These are phyloP conservation scores for Plebejus argus DNA, from an alignment of 2,888 invertebrate species.

Conservation along the genomic window DNA sequence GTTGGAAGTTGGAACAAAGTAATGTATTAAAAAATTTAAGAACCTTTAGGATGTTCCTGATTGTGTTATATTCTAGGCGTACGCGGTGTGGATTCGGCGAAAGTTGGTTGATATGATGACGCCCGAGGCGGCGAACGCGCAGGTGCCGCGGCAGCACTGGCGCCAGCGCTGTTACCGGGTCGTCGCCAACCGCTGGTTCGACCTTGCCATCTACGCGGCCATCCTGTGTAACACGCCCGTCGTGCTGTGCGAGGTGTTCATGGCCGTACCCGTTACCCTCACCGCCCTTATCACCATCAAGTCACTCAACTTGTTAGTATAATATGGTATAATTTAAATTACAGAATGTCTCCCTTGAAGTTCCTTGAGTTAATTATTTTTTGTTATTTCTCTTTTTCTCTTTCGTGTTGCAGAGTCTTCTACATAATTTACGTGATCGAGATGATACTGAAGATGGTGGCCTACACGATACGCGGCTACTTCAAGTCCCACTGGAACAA, in stretches of 20 bases:
- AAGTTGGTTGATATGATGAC: slow-evolving; percentile 67
- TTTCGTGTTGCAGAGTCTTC: slow-evolving; percentile 53
- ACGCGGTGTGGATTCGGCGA: slow-evolving; percentile 69
- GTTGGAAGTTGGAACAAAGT: background rate
- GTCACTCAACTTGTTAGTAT: slow-evolving; percentile 64
- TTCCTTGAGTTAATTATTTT: background rate
- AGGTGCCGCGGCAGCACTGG: slow-evolving; percentile 60
- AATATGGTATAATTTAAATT: no score
- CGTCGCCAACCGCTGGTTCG: slow-evolving; percentile 67
- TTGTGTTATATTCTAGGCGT: slow-evolving; percentile 49
- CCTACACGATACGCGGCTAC: slow-evolving; percentile 64
- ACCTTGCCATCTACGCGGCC: slow-evolving; percentile 66
- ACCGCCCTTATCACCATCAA: slow-evolving; percentile 55
- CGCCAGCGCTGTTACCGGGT: slow-evolving; percentile 62
- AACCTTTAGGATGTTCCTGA: background rate
- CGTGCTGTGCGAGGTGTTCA: slow-evolving; percentile 63
- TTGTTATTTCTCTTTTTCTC: background rate
- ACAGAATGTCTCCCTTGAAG: background rate
- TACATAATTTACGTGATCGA: slow-evolving; percentile 65
- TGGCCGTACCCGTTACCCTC: slow-evolving; percentile 49
- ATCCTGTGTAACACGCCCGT: slow-evolving; percentile 71
- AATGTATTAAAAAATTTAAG: background rate
- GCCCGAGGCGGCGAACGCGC: slow-evolving; percentile 55
- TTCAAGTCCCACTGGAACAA: slow-evolving; percentile 80
- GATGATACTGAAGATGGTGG: slow-evolving; percentile 69